Evolutionary conservation across 2,888 invertebrate genomes (phyloP), one percentile per base, ranked within the genome.

Genomic region (Apodemia hepburni): DNA sequence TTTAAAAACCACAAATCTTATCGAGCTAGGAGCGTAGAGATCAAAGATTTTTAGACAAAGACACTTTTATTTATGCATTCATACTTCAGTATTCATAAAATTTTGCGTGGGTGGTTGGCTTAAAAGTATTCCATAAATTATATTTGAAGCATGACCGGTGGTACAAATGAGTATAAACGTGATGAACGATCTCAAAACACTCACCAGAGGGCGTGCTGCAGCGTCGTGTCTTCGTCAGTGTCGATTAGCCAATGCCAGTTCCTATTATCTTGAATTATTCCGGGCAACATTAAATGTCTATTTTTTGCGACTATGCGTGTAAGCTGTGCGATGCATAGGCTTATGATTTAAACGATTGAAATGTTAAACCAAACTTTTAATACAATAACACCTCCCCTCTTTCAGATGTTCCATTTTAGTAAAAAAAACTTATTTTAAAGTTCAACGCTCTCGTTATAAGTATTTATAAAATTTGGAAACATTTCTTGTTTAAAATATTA

Each of bases 211-310:
- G 85, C 83, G 81, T 68, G 29, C 57, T 66, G 68, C 67, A 65
- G 79, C 82, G 84, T 82, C 75, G 79, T 79, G 70, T 70, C 79
- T 75, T 74, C 76, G 68, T 70, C 81, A 75, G 74, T 73, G 84
- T 72, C 80, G 82, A 75, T 73, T 77, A 72, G 68, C 72, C 83
- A 81, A 83, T 85, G 85, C 76, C 75, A 79, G 77, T 78, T 81
- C 79, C 77, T 82, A 82, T 83, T 85, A 84, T 84, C 79, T 75
- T 78, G 78, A 84, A 83, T 85, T 78, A 85, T 85, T 86, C 84
- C 81, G 78, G 78, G 83, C 80, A 76, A 82, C 81, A 84, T 83
- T 77, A 84, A 81, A 82, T 81, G 77, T 87, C 86, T 89, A 88
- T 89, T 89, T 89, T 89, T 84, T 83, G 89, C 85, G 78, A 77